Percentiles rank a stretch among this genome's conserved stretches.
phyloP scores from a whole-genome alignment of 2,888 invertebrate species.

The Trisateles emortualis region DNA sequence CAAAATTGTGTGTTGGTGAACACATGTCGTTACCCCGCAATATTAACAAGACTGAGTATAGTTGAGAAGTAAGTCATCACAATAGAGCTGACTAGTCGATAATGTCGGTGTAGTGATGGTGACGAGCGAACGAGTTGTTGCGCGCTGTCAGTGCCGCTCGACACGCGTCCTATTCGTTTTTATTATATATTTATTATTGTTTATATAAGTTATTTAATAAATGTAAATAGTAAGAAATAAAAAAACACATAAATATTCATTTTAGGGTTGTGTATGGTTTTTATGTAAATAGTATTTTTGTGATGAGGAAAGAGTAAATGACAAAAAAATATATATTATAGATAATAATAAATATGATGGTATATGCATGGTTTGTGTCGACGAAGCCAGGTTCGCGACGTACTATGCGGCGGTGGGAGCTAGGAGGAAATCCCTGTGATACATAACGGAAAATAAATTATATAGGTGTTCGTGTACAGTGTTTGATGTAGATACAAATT shows the following conservation, averaged over 20 bases:
- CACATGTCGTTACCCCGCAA: constrained; percentile 21
- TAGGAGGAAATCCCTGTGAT: constrained; percentile 44
- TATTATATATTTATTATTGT: constrained; percentile 82
- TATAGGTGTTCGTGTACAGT: constrained; percentile 39
- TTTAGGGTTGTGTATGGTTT: constrained; percentile 73
- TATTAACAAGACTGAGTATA: constrained; percentile 40
- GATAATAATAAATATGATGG: constrained; percentile 45
- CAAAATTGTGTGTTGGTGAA: constrained; percentile 27
- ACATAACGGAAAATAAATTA: constrained; percentile 42
- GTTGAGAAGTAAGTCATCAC: constrained; percentile 20
- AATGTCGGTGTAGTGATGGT: constrained; percentile 19
- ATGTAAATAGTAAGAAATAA: constrained; percentile 80
- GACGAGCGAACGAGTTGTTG: constrained; percentile 40
- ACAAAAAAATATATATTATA: constrained; percentile 72
- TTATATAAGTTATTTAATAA: constrained; percentile 82
- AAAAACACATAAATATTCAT: constrained; percentile 73
- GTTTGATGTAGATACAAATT: constrained; percentile 34
- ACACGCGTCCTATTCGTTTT: constrained; percentile 72
- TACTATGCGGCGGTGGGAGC: constrained; percentile 34
- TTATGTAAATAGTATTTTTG: constrained; percentile 82
- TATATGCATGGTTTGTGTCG: constrained; percentile 44
- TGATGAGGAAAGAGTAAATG: constrained; percentile 79
- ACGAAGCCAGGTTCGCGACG: constrained; percentile 42
- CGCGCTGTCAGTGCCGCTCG: constrained; percentile 42
- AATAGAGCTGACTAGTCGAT: constrained; percentile 36